Conservation (phyloP, 2,113 vertebrate species). For the Etia nguti region DNA sequence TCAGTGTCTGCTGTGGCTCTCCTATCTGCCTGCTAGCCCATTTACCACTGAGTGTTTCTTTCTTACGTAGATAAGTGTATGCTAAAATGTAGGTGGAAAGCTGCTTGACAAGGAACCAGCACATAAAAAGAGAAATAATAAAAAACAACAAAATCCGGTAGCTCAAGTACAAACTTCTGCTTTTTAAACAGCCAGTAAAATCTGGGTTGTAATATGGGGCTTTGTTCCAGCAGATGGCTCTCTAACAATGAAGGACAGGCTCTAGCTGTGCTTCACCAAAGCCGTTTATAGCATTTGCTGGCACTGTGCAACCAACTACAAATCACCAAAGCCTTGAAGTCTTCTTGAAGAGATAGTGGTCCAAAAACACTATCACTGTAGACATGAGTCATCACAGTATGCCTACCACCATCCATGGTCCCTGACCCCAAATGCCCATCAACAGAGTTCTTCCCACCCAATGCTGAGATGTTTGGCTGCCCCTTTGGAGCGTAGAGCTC, state of each 20-base stretch:
- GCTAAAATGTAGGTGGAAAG: background rate
- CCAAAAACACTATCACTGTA: background rate
- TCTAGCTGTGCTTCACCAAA: background rate
- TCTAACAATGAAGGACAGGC: constrained; percentile 17
- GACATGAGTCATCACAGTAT: background rate
- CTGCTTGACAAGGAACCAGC: background rate
- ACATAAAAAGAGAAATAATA: background rate
- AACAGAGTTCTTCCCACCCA: background rate
- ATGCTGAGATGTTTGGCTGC: constrained; percentile 8
- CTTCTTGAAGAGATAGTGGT: background rate
- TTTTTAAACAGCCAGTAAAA: background rate
- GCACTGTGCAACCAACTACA: background rate
- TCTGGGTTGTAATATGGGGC: background rate
- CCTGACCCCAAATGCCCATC: background rate
- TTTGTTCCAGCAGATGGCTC: constrained; percentile 55
- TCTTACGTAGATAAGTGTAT: background rate
- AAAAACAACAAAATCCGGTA: background rate
- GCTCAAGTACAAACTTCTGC: background rate
- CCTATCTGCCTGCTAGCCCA: background rate
- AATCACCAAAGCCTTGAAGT: background rate
- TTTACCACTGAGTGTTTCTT: fast-evolving
- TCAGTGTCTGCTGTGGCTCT: background rate
- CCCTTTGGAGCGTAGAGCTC: background rate
- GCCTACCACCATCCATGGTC: background rate
- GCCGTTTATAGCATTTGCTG: background rate